Conservation (phyloP, 2,797 vertebrate species). For the Gymnothorax javanicus region DNA sequence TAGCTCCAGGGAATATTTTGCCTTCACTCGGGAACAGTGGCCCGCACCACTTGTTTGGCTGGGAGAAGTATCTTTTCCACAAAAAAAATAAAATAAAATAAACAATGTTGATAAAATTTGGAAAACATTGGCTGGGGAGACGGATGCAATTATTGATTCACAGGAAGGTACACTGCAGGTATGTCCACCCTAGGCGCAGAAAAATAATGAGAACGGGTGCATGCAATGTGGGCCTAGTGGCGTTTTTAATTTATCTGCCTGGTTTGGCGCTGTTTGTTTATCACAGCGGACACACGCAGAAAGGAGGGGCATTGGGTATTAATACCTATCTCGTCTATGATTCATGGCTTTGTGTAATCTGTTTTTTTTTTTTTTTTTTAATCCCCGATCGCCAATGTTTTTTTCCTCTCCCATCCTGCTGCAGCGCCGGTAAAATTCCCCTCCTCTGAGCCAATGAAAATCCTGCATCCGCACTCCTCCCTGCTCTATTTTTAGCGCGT, state of each 20-base stretch:
- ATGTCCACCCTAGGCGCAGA: not conserved
- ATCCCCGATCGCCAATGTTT: conserved; percentile 12
- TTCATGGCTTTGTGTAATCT: conserved; percentile 27
- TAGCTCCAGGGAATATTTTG: not conserved
- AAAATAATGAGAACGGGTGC: not conserved
- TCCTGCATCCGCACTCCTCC: conserved; percentile 52
- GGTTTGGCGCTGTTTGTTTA: conserved; percentile 17
- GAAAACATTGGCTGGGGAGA: not conserved
- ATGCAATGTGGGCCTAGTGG: not conserved
- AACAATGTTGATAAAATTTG: too few relatives aligned
- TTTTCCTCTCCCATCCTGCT: conserved; percentile 37
- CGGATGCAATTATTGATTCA: not conserved
- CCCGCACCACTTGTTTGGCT: too few relatives aligned
- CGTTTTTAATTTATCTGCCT: not conserved
- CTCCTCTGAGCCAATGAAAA: conserved; percentile 55
- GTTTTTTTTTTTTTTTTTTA: not conserved
- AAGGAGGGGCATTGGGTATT: conserved; percentile 13
- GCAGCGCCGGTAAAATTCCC: conserved; percentile 66
- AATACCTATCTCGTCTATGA: conserved; percentile 18
- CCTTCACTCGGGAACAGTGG: not conserved
- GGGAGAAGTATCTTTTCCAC: not conserved
- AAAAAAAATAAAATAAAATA: too few relatives aligned
- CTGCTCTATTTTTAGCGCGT: conserved; percentile 13
- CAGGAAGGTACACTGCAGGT: not conserved
- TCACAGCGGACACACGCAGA: not conserved